Conservation (phyloP, 2,888 invertebrate species). For the Neria commutata region DNA sequence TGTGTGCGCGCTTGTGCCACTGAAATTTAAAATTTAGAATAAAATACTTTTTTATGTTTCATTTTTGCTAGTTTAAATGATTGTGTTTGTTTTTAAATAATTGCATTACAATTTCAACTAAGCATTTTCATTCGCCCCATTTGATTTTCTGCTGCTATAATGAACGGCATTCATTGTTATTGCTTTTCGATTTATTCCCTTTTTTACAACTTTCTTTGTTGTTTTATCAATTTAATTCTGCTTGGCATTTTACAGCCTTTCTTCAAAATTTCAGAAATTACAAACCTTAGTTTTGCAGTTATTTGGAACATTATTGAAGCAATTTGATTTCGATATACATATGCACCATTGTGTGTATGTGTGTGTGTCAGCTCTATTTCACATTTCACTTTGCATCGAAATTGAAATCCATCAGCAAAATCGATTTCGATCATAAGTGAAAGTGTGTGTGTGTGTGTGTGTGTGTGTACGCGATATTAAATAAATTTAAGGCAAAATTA, state of each 20-base stretch:
- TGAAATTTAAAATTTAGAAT: conserved; percentile 1
- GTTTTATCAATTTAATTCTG: conserved; percentile 4
- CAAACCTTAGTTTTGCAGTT: not conserved
- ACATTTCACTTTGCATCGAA: too few relatives aligned
- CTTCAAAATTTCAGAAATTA: not conserved
- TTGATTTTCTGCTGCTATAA: conserved; percentile 42
- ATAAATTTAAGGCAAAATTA: conserved; percentile 40
- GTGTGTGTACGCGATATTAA: conserved; percentile 5
- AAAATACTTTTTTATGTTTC: conserved; percentile 14
- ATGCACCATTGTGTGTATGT: too few relatives aligned
- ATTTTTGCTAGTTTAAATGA: conserved; percentile 1
- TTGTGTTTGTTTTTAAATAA: conserved; percentile 36
- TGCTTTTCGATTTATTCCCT: conserved; percentile 2
- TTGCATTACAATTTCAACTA: conserved; percentile 45
- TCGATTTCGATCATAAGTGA: too few relatives aligned
- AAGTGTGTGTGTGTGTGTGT: not conserved
- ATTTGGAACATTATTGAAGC: not conserved
- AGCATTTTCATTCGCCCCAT: conserved; percentile 41
- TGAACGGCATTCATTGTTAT: conserved; percentile 24
- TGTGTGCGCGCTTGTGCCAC: conserved; percentile 10
- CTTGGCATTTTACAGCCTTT: conserved; percentile 5
- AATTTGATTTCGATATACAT: too few relatives aligned
- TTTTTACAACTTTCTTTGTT: conserved; percentile 3
- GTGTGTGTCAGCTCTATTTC: not conserved
- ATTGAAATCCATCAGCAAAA: too few relatives aligned